Evolutionary conservation across 2,888 invertebrate species (phyloP), one percentile per base, ranked within the genome.

Genomic region (Dendrolimus pini): DNA sequence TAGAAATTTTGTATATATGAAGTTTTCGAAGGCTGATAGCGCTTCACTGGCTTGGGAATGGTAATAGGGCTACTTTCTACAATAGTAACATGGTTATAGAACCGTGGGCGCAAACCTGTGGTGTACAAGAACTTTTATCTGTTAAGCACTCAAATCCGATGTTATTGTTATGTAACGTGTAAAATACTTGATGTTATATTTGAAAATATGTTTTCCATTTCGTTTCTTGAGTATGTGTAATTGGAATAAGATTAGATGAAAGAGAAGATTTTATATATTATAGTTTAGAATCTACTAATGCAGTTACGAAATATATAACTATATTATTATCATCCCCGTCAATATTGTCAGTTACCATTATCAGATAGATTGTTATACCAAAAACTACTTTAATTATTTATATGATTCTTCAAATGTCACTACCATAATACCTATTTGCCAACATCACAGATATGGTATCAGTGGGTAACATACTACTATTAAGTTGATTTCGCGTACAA

Each of bases 61-160:
- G 58, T 61, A 63, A 63, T 63, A 63, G 62, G 60, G 56, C 62
- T 62, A 62, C 61, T 65, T 62, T 65, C 64, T 61, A 61, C 59
- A 61, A 47, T 47, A 47, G 47, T 59, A 58, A 58, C 60, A 53
- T 59, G 60, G 59, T 58, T 58, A 60, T 55, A 60, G 55, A 58
- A 54, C 41, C 56, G 57, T 61, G 56, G 60, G 59, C 60, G 62
- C 41, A 58, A 62, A 61, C 47, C 56, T 42, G 56, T 53, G 13
- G 53, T 54, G 53, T 53, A 47, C 47, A 47, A 47, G 47, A 47
- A 47, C 47, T 47, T 47, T 47, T 47, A 47, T 47, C 47, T 10
- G 47, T 12, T 47, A 47, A 47, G 47, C 9, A 47, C 47, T 47
- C 47, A 12, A 47, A 47, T 47, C 47, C 12, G 47, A 47, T 47